These are phyloP conservation scores for Syngnathus typhle DNA, from an alignment of 2,113 vertebrate species.

Conservation along the genomic window DNA sequence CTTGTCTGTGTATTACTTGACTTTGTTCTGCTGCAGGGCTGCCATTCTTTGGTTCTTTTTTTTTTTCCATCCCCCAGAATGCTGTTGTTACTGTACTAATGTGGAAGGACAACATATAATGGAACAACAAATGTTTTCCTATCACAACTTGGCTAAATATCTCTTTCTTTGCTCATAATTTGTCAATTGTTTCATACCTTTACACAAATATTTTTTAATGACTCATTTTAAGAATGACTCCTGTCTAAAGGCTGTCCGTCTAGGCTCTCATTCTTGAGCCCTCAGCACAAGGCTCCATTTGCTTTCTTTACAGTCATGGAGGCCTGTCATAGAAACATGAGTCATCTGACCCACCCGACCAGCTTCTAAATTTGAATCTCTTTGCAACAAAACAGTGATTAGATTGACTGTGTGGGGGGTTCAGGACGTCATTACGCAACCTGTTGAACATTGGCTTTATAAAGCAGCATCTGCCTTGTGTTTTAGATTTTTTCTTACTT, in stretches of 20 bases:
- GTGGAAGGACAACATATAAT: conserved; percentile 1
- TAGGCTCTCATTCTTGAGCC: conserved; percentile 42
- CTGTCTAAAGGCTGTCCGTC: conserved; percentile 26
- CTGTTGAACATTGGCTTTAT: conserved; percentile 19
- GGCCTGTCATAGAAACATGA: conserved; percentile 68
- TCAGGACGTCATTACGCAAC: conserved; percentile 36
- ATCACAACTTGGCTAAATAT: background rate
- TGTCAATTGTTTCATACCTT: conserved; percentile 13
- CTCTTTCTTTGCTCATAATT: background rate
- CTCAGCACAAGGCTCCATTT: conserved; percentile 50
- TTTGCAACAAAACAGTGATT: conserved; percentile 50
- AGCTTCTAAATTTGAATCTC: conserved; percentile 55
- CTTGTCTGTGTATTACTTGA: conserved; percentile 60
- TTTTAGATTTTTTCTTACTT: background rate
- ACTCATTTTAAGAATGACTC: conserved; percentile 17
- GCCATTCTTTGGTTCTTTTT: conserved; percentile 47
- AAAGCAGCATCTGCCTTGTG: conserved; percentile 15
- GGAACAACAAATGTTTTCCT: conserved; percentile 16
- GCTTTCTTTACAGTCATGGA: conserved; percentile 62
- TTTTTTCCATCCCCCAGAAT: conserved; percentile 10
- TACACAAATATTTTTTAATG: conserved; percentile 10
- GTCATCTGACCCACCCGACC: conserved; percentile 63
- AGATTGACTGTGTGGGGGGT: conserved; percentile 37
- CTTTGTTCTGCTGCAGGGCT: conserved; percentile 45
- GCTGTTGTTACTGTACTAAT: conserved; percentile 12